phyloP scores from a whole-genome alignment of 1,140 invertebrate genomes.

The Pseudomyrmex pallidus region DNA sequence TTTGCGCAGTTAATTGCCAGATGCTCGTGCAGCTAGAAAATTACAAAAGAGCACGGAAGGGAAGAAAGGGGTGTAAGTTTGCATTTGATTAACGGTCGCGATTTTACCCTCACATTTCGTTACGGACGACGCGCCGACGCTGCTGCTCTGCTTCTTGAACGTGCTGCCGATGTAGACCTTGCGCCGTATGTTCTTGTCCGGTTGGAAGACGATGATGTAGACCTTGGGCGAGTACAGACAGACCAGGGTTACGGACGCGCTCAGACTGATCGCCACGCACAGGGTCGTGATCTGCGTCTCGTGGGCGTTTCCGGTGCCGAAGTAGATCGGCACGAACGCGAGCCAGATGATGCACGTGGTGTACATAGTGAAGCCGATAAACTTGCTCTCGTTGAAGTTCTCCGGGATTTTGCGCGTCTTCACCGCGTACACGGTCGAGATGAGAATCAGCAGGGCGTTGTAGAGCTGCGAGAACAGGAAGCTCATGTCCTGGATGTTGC shows the following conservation, averaged over 20 bases:
- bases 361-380: constrained; percentile 92
- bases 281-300: constrained; percentile 90
- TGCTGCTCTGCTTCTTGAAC: constrained; percentile 81
- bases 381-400: constrained; percentile 91
- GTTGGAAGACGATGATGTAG: constrained; percentile 90
- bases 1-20: not conserved
- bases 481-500: constrained; percentile 88
- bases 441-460: constrained; percentile 90
- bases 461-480: constrained; percentile 90
- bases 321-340: constrained; percentile 91
- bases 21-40: not conserved
- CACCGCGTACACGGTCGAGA: constrained; percentile 91
- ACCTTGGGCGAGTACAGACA: constrained; percentile 92
- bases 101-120: constrained; percentile 81
- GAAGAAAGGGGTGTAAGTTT: not conserved
- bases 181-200: constrained; percentile 87
- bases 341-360: constrained; percentile 92
- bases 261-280: constrained; percentile 90
- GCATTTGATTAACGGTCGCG: not conserved
- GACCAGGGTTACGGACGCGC: constrained; percentile 89
- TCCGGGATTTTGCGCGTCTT: constrained; percentile 92
- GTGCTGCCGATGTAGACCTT: constrained; percentile 80
- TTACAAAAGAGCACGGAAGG: no score
- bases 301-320: constrained; percentile 89
- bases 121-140: constrained; percentile 80